These are phyloP conservation scores for Carterocephalus palaemon DNA, from an alignment of 2,888 invertebrate species.

Conservation along the genomic window DNA sequence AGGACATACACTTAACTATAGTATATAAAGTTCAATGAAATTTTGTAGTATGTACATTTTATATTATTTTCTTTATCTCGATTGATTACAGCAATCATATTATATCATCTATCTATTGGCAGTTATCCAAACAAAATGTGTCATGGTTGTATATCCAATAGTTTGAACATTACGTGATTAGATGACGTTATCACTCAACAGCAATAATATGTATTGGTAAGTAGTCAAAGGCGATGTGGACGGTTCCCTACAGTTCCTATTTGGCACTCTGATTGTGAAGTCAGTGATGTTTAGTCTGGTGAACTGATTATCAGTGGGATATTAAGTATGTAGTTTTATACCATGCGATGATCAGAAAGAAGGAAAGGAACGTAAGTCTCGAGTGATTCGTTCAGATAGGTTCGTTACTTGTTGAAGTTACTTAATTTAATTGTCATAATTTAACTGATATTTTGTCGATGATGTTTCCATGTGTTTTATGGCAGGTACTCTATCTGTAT, in stretches of 20 bases:
- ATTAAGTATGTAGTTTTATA: too few species aligned
- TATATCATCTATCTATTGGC: constrained; percentile 42
- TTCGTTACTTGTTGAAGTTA: too few species aligned
- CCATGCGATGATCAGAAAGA: too few species aligned
- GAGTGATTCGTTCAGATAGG: too few species aligned
- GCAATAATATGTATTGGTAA: constrained; percentile 42
- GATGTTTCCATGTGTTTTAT: background rate
- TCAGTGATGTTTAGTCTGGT: background rate
- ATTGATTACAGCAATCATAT: constrained; percentile 30
- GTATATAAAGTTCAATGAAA: constrained; percentile 20
- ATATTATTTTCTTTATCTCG: constrained; percentile 18
- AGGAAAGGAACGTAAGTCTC: too few species aligned
- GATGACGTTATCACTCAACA: constrained; percentile 57
- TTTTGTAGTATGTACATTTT: constrained; percentile 5
- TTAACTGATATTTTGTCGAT: too few species aligned
- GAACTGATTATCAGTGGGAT: background rate
- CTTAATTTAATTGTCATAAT: too few species aligned
- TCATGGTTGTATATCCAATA: constrained; percentile 53
- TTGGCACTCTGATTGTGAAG: constrained; percentile 42
- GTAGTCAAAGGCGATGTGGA: constrained; percentile 42
- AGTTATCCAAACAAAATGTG: constrained; percentile 51
- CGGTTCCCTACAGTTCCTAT: constrained; percentile 55
- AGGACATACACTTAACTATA: background rate
- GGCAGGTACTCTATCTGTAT: too few species aligned
- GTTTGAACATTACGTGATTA: constrained; percentile 46